A percentile compares a stretch with the other conserved stretches of the same genome.
phyloP scores from a whole-genome alignment of 2,797 vertebrate genomes.

The Simalia tracyae region DNA sequence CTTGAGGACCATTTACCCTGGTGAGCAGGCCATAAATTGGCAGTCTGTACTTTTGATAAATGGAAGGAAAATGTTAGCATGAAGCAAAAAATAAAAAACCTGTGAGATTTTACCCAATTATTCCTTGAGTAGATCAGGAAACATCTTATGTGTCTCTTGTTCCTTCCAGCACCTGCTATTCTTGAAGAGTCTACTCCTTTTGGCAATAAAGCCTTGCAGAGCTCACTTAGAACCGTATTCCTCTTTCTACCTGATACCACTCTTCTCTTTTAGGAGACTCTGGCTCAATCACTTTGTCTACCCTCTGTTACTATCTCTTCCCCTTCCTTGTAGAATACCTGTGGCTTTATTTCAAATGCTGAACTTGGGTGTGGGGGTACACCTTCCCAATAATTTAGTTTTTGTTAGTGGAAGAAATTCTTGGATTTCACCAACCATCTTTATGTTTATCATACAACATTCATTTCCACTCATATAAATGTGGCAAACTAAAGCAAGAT shows the following conservation, averaged over 20 bases:
- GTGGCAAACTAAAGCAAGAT: background rate
- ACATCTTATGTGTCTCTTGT: background rate
- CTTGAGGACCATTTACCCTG: background rate
- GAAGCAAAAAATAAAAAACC: background rate
- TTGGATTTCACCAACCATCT: background rate
- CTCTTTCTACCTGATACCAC: background rate
- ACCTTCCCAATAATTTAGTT: background rate
- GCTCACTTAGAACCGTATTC: background rate
- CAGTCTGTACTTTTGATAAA: background rate
- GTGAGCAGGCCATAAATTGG: background rate
- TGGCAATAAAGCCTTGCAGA: background rate
- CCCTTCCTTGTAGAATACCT: background rate
- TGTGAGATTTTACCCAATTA: background rate
- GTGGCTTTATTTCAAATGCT: background rate
- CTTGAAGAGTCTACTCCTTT: background rate
- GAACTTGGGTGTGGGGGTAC: background rate
- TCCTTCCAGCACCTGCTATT: background rate
- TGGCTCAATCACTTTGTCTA: background rate
- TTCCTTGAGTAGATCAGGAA: background rate
- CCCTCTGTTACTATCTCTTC: background rate
- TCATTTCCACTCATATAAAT: background rate
- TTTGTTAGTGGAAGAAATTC: background rate
- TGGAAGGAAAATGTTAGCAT: background rate
- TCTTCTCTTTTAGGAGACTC: background rate
- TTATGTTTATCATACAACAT: background rate